A percentile compares a stretch with the other conserved stretches of the same genome.
Evolutionary conservation across 2,888 invertebrate species (phyloP).

Genomic region (Ligdia adustata): DNA sequence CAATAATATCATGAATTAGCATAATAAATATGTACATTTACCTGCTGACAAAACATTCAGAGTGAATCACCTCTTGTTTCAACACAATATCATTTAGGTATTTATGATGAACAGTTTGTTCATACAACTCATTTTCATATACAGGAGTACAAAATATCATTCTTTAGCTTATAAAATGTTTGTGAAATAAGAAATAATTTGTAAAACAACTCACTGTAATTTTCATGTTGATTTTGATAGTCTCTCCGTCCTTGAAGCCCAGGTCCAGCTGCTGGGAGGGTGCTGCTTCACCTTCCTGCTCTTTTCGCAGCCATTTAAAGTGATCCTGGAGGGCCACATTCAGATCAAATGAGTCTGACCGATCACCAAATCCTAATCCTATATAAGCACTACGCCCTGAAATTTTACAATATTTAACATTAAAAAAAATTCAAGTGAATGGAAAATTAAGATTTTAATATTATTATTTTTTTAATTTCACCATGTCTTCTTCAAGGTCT

Average conservation of each 20-base stretch:
- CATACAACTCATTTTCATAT: too few relatives aligned
- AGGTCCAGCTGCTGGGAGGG: conserved; percentile 94
- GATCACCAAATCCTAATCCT: conserved; percentile 98
- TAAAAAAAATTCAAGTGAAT: neutral
- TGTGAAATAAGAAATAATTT: too few relatives aligned
- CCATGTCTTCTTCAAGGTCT: too few relatives aligned
- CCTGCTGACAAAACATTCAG: too few relatives aligned
- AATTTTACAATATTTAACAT: conserved; percentile 25
- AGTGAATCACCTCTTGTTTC: too few relatives aligned
- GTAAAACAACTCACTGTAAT: conserved; percentile 88
- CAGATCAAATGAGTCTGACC: conserved; percentile 99
- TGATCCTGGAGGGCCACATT: conserved; percentile 99
- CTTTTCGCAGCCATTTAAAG: conserved; percentile 96
- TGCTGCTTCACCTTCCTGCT: conserved; percentile 89
- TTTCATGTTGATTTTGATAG: conserved; percentile 99
- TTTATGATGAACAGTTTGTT: too few relatives aligned
- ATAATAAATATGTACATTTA: too few relatives aligned
- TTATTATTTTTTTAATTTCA: neutral
- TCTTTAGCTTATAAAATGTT: too few relatives aligned
- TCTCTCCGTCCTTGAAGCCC: conserved; percentile 99
- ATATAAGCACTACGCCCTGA: conserved; percentile 95
- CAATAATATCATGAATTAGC: too few relatives aligned
- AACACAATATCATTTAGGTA: too few relatives aligned
- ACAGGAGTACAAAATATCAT: too few relatives aligned
- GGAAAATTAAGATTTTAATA: neutral